Evolutionary conservation across 2,113 vertebrate genomes (phyloP).

Genomic region (Tapirus terrestris): DNA sequence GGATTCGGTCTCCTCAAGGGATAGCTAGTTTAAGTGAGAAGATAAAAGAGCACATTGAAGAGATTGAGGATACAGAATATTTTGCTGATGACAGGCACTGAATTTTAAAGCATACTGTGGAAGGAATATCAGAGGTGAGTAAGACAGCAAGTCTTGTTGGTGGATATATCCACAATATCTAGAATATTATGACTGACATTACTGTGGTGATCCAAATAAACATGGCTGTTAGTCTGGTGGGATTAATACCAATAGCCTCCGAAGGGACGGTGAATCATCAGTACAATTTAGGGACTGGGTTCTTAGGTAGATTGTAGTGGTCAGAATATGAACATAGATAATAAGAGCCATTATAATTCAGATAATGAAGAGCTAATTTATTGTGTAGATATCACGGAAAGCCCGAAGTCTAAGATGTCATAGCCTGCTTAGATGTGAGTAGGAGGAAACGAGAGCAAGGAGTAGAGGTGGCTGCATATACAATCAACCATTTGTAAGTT

Average conservation of each 20-base stretch:
- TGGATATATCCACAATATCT: neutral
- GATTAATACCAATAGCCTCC: neutral
- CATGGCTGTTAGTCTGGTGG: neutral
- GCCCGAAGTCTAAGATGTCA: neutral
- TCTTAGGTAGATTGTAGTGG: neutral
- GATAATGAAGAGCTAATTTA: constrained; percentile 27
- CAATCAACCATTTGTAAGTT: neutral
- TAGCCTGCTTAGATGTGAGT: neutral
- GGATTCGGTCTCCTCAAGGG: neutral
- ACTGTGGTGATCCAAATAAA: constrained; percentile 1
- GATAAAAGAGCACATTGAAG: neutral
- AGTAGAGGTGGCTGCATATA: neutral
- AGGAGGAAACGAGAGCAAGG: neutral
- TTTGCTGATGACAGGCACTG: neutral
- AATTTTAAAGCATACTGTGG: neutral
- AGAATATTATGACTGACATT: neutral
- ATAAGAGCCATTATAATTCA: neutral
- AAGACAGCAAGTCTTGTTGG: neutral
- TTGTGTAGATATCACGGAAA: neutral
- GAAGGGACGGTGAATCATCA: neutral
- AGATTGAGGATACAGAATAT: neutral
- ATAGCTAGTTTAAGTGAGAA: neutral
- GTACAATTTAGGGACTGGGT: neutral
- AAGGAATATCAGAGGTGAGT: neutral
- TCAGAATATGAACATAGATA: neutral